phyloP scores from a whole-genome alignment of 2,888 invertebrate genomes.

The Himalopsyche kuldschensis region DNA sequence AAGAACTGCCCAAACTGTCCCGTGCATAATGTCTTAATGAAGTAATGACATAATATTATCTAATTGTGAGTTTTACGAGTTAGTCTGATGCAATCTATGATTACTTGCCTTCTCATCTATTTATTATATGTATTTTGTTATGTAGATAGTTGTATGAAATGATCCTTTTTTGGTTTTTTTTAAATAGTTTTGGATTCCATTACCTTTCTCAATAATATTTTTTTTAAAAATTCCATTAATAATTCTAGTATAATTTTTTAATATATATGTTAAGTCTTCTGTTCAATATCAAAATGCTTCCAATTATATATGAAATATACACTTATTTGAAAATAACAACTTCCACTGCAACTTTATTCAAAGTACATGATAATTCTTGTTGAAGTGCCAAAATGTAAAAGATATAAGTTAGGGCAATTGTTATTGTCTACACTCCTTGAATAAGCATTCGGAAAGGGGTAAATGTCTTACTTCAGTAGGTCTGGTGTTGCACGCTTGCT shows the following conservation, averaged over 20 bases:
- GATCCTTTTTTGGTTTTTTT: too few species aligned
- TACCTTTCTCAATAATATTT: too few species aligned
- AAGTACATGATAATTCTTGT: conserved; percentile 6
- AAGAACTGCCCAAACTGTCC: too few species aligned
- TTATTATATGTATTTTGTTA: too few species aligned
- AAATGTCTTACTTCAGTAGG: conserved; percentile 6
- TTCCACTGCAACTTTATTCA: conserved; percentile 1
- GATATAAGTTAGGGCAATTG: not conserved
- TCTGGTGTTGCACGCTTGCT: conserved; percentile 10
- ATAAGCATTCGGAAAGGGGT: conserved; percentile 8
- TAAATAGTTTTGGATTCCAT: too few species aligned
- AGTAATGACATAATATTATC: too few species aligned
- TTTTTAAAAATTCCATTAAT: too few species aligned
- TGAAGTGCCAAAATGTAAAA: conserved; percentile 30
- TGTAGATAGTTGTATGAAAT: too few species aligned
- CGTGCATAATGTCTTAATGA: too few species aligned
- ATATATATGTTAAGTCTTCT: not conserved
- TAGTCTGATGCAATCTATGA: too few species aligned
- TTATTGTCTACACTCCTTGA: not conserved
- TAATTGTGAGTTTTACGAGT: too few species aligned
- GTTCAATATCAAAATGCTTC: not conserved
- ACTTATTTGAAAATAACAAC: not conserved
- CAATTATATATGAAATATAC: not conserved
- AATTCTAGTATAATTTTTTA: not conserved
- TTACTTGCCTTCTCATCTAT: too few species aligned